Base-by-base conservation (phyloP, 2,888 invertebrate species). In the Pterostichus madidus region DNA sequence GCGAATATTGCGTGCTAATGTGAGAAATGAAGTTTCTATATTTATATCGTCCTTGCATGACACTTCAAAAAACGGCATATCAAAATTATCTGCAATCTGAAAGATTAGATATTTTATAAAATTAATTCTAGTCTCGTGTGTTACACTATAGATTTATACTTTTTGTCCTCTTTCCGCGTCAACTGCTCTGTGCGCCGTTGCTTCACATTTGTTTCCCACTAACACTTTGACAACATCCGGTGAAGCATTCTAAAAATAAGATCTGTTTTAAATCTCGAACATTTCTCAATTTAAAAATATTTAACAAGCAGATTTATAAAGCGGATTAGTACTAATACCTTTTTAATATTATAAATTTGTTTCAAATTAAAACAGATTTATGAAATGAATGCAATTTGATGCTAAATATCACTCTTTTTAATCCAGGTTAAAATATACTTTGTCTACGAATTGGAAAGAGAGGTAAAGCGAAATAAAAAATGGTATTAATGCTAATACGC, bases 21-120 rank as follows among this genome's bases (percentile, higher is more conserved):
- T 94, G 85, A 96, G 90, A 89, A 96, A 96, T 76, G 96, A 94
- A 88, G 95, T 95, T 88, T 96, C 96, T 87, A 96, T 96, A 87
- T 96, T 96, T 84, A 96, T 93, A 88, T 96, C 94, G 86, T 94
- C 95, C 90, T 96, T 96, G 90, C 96, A 96, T 10, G 96, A 96
- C 11, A 96, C 96, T 90, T 96, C 96, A 88, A 95, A 96, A 89
- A 96, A 96, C 44, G 96, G 96, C 93, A 96, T 95, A 86, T 96
- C 96, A 87, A 96, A 96, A 88, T 95, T 95, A 87, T 96, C 96
- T 0, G 96, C 96, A 90, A 96, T 95, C 95, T 96, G 90, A 71
- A 91, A 92, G 84, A 64, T 35, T 31, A 84, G 85, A 77, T n/a
- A n/a, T 61, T 35, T 61, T 15, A 61, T 82, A 75, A 24, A 78